Base-by-base conservation (phyloP, 2,888 invertebrate genomes). In the Flexamia atlantica region DNA sequence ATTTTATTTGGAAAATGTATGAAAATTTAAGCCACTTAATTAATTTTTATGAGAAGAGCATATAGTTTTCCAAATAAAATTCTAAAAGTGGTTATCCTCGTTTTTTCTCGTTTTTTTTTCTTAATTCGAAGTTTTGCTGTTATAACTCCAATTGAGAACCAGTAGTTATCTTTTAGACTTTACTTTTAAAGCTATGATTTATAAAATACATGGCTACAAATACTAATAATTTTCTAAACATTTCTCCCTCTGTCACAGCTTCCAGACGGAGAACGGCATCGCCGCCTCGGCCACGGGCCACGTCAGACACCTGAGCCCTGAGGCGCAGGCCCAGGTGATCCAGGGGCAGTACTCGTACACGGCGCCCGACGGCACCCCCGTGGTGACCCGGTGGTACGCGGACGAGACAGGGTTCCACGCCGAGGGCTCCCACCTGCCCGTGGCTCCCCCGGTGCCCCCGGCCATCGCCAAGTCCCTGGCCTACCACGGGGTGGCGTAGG, bases 261-360 rank as follows among this genome's bases (percentile, higher is more conserved):
- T 90, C 87, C 91, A 91, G 84, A 89, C 91, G 36, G 91, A 89
- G 50, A 91, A 92, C 87, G 91, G 91, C 10, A 91, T 91, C 85
- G 87, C 88, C 30, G 90, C 89, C 0, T 88, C 91, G 74, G 91
- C 91, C 84, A 86, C 88, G 12, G 91, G 91, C 9, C 89, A 88
- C 81, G 90, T 93, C 68, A 93, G 93, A 88, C 92, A 93, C 88
- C 91, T 91, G 23, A 93, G 93, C 0, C 91, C 92, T 0, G 92
- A 92, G 60, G 91, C 91, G 0, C 84, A 85, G 46, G 87, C 87
- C 20, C 87, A 87, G 74, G 88, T 89, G 0, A 94, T 95, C 3
- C 94, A 95, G 89, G 96, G 96, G 68, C 94, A 94, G 70, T 95
- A 93, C 89, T 93, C 95, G 0, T 96, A 96, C 88, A 93, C 94